Evolutionary conservation across 1,140 invertebrate species (phyloP).

Genomic region (Portunus trituberculatus): DNA sequence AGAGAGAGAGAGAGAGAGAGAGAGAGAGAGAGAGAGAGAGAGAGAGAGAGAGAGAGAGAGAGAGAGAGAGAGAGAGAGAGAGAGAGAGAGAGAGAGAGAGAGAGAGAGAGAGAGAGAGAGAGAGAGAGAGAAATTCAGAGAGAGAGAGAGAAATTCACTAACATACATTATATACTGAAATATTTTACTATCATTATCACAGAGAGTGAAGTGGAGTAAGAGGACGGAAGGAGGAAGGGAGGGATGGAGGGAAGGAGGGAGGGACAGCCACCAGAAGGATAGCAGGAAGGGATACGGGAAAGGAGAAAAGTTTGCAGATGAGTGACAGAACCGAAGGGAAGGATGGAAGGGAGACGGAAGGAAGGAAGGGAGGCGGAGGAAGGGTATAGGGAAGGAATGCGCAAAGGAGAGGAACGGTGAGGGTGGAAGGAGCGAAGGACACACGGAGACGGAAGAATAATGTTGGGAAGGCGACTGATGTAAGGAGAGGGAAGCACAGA

Average conservation of each 20-base stretch:
- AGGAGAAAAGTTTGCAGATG: too few species aligned
- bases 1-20: conserved; percentile 15
- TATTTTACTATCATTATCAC: too few species aligned
- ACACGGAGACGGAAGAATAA: too few species aligned
- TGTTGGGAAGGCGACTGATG: too few species aligned
- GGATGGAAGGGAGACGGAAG: neutral
- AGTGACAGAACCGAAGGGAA: neutral
- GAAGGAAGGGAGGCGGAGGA: neutral
- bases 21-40: conserved; percentile 53
- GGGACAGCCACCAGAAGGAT: too few species aligned
- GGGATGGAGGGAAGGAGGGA: neutral
- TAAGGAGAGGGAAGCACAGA: too few species aligned
- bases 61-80: neutral
- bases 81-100: neutral
- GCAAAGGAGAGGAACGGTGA: neutral
- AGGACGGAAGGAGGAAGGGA: neutral
- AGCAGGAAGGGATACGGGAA: too few species aligned
- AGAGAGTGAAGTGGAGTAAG: neutral
- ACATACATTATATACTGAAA: too few species aligned
- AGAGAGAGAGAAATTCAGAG: neutral
- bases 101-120: neutral
- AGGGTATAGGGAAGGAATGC: neutral
- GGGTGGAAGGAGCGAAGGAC: too few species aligned
- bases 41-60: neutral
- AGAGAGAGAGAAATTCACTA: too few species aligned